Conservation (phyloP, 2,113 vertebrate species). For the Haliaeetus leucogaster region DNA sequence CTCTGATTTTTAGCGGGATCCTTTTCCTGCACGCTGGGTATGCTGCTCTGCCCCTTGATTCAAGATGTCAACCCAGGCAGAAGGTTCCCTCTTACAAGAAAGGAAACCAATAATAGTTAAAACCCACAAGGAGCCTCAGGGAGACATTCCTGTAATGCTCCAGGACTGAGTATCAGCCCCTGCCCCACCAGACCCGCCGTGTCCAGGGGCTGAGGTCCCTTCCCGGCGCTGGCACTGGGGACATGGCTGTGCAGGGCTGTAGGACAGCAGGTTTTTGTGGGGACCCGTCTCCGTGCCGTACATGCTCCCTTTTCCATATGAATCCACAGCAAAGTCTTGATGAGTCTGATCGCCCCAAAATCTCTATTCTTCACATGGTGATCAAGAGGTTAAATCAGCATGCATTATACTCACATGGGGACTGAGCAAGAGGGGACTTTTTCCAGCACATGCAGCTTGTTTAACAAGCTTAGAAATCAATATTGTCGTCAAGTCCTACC, state of each 20-base stretch:
- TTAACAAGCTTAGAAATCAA: neutral
- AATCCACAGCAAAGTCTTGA: neutral
- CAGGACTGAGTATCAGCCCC: neutral
- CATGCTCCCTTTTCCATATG: fast-evolving
- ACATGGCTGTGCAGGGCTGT: neutral
- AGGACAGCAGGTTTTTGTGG: neutral
- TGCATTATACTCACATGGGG: fast-evolving
- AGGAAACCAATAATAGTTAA: neutral
- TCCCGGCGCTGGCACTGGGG: neutral
- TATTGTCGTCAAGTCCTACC: neutral
- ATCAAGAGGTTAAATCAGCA: neutral
- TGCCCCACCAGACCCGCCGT: fast-evolving
- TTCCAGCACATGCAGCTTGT: neutral
- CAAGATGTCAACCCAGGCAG: neutral
- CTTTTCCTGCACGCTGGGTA: neutral
- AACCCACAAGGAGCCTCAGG: fast-evolving
- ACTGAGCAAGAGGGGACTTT: neutral
- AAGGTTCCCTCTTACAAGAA: neutral
- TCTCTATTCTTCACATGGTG: neutral
- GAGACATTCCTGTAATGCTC: neutral
- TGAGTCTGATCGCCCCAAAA: fast-evolving
- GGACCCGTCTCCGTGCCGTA: fast-evolving
- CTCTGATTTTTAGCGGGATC: neutral
- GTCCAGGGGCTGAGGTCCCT: no score
- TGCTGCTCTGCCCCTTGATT: neutral